A percentile compares a stretch with the other conserved stretches of the same genome.
These are phyloP conservation scores for Arbacia lixula DNA, from an alignment of 53 echinoderm and acorn worm species.

Conservation along the genomic window DNA sequence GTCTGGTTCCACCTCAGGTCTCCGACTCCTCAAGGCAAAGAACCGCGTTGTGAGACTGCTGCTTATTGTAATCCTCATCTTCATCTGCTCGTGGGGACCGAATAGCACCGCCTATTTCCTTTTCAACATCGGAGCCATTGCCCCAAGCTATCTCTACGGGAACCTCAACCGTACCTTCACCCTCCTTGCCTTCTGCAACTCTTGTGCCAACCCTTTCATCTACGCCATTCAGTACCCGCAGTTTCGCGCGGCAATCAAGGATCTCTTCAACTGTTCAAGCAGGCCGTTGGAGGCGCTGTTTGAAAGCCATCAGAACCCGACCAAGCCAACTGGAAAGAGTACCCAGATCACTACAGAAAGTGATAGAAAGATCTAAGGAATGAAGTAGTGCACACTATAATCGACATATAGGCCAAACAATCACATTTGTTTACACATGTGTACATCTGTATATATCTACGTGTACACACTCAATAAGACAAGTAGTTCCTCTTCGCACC, in stretches of 20 bases:
- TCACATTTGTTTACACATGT: no score
- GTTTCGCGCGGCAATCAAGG: constrained; percentile 22
- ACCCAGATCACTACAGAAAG: no score
- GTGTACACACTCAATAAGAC: no score
- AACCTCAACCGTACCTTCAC: not conserved
- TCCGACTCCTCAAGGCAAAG: constrained; percentile 1
- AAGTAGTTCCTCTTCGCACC: no score
- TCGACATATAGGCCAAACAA: no score
- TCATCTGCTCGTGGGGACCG: constrained; percentile 15
- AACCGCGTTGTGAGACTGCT: constrained; percentile 13
- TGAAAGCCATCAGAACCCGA: no score
- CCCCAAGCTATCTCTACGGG: constrained; percentile 9
- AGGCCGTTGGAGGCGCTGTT: constrained; percentile 4
- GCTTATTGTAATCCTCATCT: not conserved
- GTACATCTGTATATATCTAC: no score
- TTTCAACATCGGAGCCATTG: not conserved
- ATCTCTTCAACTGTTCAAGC: constrained; percentile 15
- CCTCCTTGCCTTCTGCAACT: constrained; percentile 32
- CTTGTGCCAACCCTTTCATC: constrained; percentile 36
- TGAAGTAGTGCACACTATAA: no score
- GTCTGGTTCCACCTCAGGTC: not conserved
- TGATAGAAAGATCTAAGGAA: no score
- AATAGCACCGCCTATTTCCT: constrained; percentile 5
- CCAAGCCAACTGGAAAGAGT: no score
- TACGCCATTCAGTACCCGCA: constrained; percentile 40